These are phyloP conservation scores for Cyprinella venusta DNA, from an alignment of 2,797 vertebrate species.

Conservation along the genomic window DNA sequence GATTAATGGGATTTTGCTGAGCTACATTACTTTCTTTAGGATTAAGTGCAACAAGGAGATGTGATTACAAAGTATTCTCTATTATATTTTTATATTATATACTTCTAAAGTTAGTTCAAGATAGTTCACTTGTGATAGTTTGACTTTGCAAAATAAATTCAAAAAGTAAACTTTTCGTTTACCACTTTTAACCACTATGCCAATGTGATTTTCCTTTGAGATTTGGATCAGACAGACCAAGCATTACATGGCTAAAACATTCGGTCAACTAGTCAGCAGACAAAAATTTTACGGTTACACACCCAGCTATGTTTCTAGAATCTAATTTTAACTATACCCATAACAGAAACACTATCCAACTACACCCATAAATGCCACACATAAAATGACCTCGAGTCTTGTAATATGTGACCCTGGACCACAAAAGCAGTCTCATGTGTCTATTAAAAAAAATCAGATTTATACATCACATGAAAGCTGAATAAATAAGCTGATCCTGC, in stretches of 20 bases:
- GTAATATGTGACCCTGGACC: neutral
- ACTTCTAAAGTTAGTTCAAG: neutral
- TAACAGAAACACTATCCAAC: conserved; percentile 13
- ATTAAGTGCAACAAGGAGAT: neutral
- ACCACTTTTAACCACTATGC: neutral
- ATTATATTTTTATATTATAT: conserved; percentile 14
- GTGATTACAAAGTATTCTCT: neutral
- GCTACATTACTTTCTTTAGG: neutral
- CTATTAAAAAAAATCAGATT: too few species aligned
- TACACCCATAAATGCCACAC: conserved; percentile 13
- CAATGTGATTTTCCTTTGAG: neutral
- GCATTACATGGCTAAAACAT: neutral
- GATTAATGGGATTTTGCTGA: conserved; percentile 14
- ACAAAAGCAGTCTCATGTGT: too few species aligned
- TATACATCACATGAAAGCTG: too few species aligned
- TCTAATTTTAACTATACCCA: neutral
- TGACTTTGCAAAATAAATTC: neutral
- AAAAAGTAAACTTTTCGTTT: neutral
- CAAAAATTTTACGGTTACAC: neutral
- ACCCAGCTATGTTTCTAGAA: neutral
- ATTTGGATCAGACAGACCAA: neutral
- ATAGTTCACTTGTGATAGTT: neutral
- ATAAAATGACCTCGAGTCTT: neutral
- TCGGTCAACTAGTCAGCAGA: neutral
- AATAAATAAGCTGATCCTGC: too few species aligned